phyloP scores from a whole-genome alignment of 2,888 invertebrate genomes.

The Sphecodes monilicornis region DNA sequence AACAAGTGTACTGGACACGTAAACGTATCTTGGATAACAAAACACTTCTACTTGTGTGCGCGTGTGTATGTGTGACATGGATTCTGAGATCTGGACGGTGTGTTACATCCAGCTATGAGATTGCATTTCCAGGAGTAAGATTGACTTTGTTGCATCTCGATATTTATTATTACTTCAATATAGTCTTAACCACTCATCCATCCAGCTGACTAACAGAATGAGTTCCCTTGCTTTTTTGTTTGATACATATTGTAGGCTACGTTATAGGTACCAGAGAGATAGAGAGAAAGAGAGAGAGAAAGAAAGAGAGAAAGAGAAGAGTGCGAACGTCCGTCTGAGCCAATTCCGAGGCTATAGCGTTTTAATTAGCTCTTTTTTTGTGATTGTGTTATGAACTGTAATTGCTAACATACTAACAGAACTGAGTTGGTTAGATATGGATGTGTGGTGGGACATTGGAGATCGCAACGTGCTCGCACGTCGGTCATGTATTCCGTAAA shows the following conservation, averaged over 20 bases:
- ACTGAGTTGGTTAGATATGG: conserved; percentile 92
- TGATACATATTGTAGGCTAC: conserved; percentile 49
- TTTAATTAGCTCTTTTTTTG: conserved; percentile 34
- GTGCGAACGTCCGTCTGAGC: conserved; percentile 29
- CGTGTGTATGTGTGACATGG: neutral
- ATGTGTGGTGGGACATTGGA: conserved; percentile 98
- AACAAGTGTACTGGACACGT: conserved; percentile 27
- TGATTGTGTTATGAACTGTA: conserved; percentile 58
- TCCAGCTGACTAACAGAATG: conserved; percentile 82
- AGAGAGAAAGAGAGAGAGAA: neutral
- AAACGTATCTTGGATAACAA: conserved; percentile 11
- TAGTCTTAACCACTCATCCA: conserved; percentile 84
- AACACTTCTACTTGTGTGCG: neutral
- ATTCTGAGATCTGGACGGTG: conserved; percentile 9
- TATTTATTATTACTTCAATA: conserved; percentile 43
- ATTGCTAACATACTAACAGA: conserved; percentile 82
- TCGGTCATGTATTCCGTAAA: conserved; percentile 98
- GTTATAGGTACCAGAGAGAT: conserved; percentile 75
- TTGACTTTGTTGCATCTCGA: conserved; percentile 43
- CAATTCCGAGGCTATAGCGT: conserved; percentile 45
- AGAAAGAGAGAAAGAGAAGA: conserved; percentile 33
- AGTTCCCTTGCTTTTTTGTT: conserved; percentile 66
- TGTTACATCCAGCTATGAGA: conserved; percentile 18
- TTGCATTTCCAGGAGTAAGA: conserved; percentile 47
- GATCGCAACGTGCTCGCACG: conserved; percentile 97